phyloP scores from a whole-genome alignment of 2,888 invertebrate species.

The Nasonia oneida region DNA sequence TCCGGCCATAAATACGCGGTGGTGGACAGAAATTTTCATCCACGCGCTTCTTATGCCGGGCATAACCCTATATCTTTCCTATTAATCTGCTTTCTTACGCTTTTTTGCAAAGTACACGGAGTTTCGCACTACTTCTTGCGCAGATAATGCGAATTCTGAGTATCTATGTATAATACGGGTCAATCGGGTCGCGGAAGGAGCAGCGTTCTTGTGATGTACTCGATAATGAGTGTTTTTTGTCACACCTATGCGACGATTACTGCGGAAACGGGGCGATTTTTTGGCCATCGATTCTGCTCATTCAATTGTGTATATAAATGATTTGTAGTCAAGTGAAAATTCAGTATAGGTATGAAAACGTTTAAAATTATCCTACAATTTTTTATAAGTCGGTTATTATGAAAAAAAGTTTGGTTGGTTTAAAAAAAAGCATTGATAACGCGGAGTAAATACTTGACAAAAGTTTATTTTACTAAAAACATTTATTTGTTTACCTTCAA shows the following conservation, averaged over 20 bases:
- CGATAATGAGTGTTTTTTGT: not conserved
- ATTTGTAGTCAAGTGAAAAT: not conserved
- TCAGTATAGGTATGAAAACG: no score
- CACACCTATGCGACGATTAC: not conserved
- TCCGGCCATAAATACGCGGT: not conserved
- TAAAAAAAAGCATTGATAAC: no score
- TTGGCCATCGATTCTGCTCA: not conserved
- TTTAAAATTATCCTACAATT: no score
- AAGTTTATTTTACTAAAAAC: no score
- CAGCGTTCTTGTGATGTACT: not conserved
- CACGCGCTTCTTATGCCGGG: not conserved
- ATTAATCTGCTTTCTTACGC: slow-evolving; percentile 34
- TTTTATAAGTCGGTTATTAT: not conserved
- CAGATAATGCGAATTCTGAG: slow-evolving; percentile 6
- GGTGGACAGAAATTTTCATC: slow-evolving; percentile 35
- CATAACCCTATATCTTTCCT: slow-evolving; percentile 28
- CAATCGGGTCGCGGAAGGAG: not conserved
- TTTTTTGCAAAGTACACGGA: slow-evolving; percentile 3
- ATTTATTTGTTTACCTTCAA: no score
- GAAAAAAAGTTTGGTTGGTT: no score
- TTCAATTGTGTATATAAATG: not conserved
- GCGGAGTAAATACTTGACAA: no score
- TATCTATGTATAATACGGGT: not conserved
- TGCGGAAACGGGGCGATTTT: slow-evolving; percentile 18
- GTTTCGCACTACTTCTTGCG: not conserved